Conservation (phyloP, 2,113 vertebrate species). For the Tympanuchus pallidicinctus region DNA sequence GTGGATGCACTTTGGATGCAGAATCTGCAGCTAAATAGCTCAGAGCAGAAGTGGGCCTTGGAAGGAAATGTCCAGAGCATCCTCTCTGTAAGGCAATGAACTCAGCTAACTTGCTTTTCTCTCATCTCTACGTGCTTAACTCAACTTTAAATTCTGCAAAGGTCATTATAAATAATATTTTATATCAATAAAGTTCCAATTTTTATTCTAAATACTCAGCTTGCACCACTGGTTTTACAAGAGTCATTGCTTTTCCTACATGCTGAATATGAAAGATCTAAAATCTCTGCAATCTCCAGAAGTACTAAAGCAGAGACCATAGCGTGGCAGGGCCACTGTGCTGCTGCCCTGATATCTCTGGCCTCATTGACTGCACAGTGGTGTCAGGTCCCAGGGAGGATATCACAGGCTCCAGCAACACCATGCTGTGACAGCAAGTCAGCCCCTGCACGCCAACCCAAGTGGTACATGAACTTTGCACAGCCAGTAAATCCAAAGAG, state of each 20-base stretch:
- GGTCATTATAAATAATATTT: not conserved
- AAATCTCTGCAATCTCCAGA: not conserved
- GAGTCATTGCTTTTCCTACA: not conserved
- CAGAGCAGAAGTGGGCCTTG: not conserved
- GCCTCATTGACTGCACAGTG: not conserved
- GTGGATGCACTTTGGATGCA: not conserved
- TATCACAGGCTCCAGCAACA: not conserved
- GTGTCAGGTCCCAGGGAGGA: no score
- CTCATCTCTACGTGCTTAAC: not conserved
- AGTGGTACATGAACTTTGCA: not conserved
- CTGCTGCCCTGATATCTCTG: not conserved
- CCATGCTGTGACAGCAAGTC: not conserved
- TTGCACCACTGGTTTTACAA: not conserved
- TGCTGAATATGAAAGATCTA: not conserved
- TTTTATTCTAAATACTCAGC: not conserved
- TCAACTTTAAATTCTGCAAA: not conserved
- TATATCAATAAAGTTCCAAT: not conserved
- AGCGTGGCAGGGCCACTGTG: not conserved
- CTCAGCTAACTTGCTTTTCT: not conserved
- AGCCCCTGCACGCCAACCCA: not conserved
- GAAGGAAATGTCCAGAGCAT: not conserved
- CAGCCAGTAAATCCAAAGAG: not conserved
- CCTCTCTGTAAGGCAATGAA: not conserved
- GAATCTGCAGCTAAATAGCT: not conserved
- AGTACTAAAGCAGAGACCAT: rapidly evolving